A percentile compares a stretch with the other conserved stretches of the same genome.
These are phyloP conservation scores for Philopotamus ludificatus DNA, from an alignment of 1,140 invertebrate species.

Conservation along the genomic window DNA sequence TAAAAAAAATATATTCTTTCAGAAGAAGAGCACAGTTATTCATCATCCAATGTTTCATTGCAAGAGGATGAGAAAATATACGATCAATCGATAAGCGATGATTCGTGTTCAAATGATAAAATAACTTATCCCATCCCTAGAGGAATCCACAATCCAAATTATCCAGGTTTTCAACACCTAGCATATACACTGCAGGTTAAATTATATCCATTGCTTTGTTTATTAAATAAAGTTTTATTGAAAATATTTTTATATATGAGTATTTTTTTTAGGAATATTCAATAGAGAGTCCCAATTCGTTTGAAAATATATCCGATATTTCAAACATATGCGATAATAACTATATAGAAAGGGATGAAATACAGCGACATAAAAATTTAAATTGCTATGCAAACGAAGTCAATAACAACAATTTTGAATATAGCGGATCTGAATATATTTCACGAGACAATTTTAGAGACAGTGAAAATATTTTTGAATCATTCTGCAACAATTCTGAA, in stretches of 20 bases:
- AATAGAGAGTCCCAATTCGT: slow-evolving; percentile 34
- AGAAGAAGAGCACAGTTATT: slow-evolving; percentile 35
- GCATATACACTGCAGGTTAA: slow-evolving; percentile 57
- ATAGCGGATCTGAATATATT: slow-evolving; percentile 14
- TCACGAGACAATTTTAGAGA: not conserved
- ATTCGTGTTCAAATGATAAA: slow-evolving; percentile 50
- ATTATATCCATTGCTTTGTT: slow-evolving; percentile 25
- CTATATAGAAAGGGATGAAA: slow-evolving; percentile 2
- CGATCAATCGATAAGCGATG: slow-evolving; percentile 51
- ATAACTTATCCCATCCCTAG: slow-evolving; percentile 51
- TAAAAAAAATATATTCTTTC: not conserved
- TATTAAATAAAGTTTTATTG: not conserved
- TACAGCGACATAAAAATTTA: not conserved
- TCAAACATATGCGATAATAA: slow-evolving; percentile 16
- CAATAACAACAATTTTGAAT: not conserved
- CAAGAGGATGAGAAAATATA: slow-evolving; percentile 46
- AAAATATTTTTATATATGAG: not conserved
- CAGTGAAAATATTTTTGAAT: not conserved
- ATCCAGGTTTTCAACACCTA: slow-evolving; percentile 69
- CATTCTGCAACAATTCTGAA: not conserved
- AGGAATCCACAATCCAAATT: slow-evolving; percentile 77
- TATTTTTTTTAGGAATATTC: slow-evolving; percentile 37
- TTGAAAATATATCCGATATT: slow-evolving; percentile 25
- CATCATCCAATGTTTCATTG: slow-evolving; percentile 28
- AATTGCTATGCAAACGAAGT: not conserved